Conservation (phyloP, 2,113 vertebrate species). For the Myxocyprinus asiaticus region DNA sequence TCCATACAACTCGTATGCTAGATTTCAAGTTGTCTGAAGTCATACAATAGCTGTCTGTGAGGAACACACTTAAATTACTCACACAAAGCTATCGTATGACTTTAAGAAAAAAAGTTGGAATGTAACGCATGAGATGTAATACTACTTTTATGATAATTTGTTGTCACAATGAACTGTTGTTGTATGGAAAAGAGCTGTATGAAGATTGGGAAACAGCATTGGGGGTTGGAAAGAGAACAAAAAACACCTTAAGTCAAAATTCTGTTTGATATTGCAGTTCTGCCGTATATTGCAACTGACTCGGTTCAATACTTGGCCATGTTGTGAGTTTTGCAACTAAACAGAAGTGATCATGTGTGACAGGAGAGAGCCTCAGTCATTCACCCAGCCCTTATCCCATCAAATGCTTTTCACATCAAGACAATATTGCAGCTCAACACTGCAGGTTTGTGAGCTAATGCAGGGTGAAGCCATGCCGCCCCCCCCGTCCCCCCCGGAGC, state of each 20-base stretch:
- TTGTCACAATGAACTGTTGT: too few relatives aligned
- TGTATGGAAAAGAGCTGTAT: too few relatives aligned
- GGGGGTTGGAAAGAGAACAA: neutral
- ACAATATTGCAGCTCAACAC: constrained; percentile 42
- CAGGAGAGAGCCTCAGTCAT: constrained; percentile 49
- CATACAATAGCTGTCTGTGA: too few relatives aligned
- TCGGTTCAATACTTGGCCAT: neutral
- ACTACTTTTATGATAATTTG: too few relatives aligned
- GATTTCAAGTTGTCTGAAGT: too few relatives aligned
- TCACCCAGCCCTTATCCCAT: constrained; percentile 57
- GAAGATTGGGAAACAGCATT: neutral
- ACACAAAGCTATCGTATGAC: too few relatives aligned
- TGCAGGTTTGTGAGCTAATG: constrained; percentile 45
- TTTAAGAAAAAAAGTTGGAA: too few relatives aligned
- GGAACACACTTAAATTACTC: too few relatives aligned
- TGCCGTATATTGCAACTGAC: too few relatives aligned
- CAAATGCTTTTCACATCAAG: constrained; percentile 59
- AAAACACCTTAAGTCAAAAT: neutral
- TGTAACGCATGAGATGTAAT: too few relatives aligned
- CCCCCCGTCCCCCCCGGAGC: neutral
- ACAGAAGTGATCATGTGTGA: constrained; percentile 54
- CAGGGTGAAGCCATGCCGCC: constrained; percentile 44
- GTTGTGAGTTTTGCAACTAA: constrained; percentile 14
- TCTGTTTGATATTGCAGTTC: too few relatives aligned
- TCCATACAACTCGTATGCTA: too few relatives aligned